Percentiles rank a stretch among this genome's conserved stretches.
These are phyloP conservation scores for Carcina quercana DNA, from an alignment of 2,888 invertebrate genomes.

Conservation along the genomic window DNA sequence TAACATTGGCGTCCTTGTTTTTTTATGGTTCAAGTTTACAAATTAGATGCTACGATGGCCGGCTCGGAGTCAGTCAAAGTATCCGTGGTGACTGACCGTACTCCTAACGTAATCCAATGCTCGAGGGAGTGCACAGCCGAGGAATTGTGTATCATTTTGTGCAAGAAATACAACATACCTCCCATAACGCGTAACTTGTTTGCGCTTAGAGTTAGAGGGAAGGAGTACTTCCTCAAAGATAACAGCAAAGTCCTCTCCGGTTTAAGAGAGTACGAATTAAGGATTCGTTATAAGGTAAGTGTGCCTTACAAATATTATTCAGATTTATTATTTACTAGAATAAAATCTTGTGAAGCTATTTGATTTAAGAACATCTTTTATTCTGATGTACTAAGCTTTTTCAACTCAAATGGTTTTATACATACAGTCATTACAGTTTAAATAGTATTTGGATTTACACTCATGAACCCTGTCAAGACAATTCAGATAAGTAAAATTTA, in stretches of 20 bases:
- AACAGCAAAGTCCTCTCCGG: conserved; percentile 60
- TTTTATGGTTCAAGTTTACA: conserved; percentile 53
- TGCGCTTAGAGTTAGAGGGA: conserved; percentile 79
- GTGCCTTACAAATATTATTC: no score
- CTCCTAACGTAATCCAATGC: conserved; percentile 55
- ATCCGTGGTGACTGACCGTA: conserved; percentile 54
- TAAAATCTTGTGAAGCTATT: background rate
- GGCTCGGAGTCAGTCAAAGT: conserved; percentile 57
- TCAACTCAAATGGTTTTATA: no score
- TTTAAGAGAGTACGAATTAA: conserved; percentile 80
- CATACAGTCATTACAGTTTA: no score
- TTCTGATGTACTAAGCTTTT: no score
- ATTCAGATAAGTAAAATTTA: no score
- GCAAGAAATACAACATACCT: conserved; percentile 82
- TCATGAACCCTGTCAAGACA: no score
- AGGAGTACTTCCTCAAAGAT: conserved; percentile 81
- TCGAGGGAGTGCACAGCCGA: conserved; percentile 73
- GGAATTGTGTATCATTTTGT: conserved; percentile 81
- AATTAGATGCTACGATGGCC: conserved; percentile 42
- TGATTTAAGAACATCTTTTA: no score
- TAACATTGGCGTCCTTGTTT: conserved; percentile 42
- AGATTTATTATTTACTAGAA: background rate
- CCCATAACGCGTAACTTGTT: conserved; percentile 86
- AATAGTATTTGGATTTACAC: no score
- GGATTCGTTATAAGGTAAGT: conserved; percentile 84